Base-by-base conservation (phyloP, 2,797 vertebrate species). In the Acridotheres tristis region DNA sequence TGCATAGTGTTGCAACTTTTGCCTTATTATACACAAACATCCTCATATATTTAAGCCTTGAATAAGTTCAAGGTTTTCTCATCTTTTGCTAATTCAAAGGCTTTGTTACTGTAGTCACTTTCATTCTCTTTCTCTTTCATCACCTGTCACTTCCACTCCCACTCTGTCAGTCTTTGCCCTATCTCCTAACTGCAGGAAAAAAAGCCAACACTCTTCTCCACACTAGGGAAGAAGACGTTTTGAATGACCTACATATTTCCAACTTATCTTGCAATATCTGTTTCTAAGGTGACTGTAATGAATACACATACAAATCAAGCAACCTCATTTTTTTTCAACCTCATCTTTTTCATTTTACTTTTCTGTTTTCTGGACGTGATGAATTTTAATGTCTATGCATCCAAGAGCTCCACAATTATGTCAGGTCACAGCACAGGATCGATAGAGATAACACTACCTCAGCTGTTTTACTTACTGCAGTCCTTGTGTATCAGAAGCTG, bases 81-180 rank as follows among this genome's bases (percentile, higher is more conserved):
- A 88, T 88, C 63, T 88, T 45, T 74, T 94, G 53, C 66, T 93
- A 81, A 88, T 93, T 93, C 91, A 95, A 90, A 92, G 50, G 55
- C 72, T 94, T 95, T 92, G 87, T 91, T 90, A 89, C 62, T 85
- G 65, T 62, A 93, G 79, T 93, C 79, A 85, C 71, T 95, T 96
- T 61, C 51, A 71, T 90, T 95, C 63, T 88, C 71, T 59, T 92
- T 80, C 36, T 78, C 86, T 95, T 94, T 95, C 69, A 91, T 90
- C 81, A 94, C 61, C 58, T 95, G 83, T 77, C 36, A 7, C 66
- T 90, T 91, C 69, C 62, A 54, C 43, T 82, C 62, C 75, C 54
- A 83, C 65, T 78, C 68, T 94, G 88, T 77, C 86, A 96, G 26
- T 90, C 84, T 95, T 94, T 62, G 59, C 45, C 32, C 13, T 91